Evolutionary conservation across 2,888 invertebrate species (phyloP).

Genomic region (Drosophila parthenogenetica): DNA sequence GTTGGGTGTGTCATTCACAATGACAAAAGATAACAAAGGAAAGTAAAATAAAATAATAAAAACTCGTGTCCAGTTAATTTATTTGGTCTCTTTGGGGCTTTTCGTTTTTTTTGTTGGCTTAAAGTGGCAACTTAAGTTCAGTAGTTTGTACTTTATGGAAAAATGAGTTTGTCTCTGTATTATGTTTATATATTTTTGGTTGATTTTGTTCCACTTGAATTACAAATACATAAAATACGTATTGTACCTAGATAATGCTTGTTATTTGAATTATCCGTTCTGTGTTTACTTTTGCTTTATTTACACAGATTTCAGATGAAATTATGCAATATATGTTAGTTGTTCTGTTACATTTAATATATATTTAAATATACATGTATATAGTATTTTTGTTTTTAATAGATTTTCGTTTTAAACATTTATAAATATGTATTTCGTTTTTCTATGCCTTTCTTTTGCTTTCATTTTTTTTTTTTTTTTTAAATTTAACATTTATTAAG

Average conservation of each 20-base stretch:
- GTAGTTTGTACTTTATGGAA: conserved; percentile 46
- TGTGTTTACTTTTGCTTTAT: neutral
- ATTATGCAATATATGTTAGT: conserved; percentile 15
- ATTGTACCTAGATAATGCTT: conserved; percentile 21
- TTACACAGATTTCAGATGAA: conserved; percentile 3
- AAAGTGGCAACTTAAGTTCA: conserved; percentile 25
- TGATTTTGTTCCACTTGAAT: conserved; percentile 31
- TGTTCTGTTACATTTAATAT: conserved; percentile 21
- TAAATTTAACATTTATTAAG: conserved; percentile 57
- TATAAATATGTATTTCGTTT: conserved; percentile 61
- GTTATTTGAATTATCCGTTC: conserved; percentile 3
- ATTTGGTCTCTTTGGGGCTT: conserved; percentile 46
- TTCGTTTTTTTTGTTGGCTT: neutral
- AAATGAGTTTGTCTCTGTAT: conserved; percentile 20
- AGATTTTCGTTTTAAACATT: conserved; percentile 64
- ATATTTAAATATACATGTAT: conserved; percentile 12
- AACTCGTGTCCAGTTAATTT: conserved; percentile 39
- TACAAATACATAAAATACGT: conserved; percentile 42
- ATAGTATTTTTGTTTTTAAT: conserved; percentile 30
- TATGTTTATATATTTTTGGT: conserved; percentile 13
- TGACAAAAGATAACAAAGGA: conserved; percentile 35
- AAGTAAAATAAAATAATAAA: no score
- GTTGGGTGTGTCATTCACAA: conserved; percentile 55
- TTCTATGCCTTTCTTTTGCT: conserved; percentile 31
- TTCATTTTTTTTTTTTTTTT: conserved; percentile 24